These are phyloP conservation scores for Stomatorhinus walkeri DNA, from an alignment of 2,797 vertebrate species.

Conservation along the genomic window DNA sequence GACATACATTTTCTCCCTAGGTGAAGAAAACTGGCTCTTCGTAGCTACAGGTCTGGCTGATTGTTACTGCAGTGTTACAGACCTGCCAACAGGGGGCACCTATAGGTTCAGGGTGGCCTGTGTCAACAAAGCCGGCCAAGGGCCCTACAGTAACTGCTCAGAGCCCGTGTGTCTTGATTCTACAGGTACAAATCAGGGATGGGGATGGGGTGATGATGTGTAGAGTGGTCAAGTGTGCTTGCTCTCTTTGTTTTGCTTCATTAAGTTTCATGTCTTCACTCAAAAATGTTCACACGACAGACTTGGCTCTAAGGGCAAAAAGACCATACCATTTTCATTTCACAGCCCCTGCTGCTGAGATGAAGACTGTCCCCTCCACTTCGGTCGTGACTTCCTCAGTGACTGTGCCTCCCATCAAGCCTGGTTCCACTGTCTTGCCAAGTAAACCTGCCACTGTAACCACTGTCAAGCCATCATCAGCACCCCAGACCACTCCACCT, in stretches of 20 bases:
- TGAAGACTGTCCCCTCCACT: constrained; percentile 49
- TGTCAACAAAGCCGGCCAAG: constrained; percentile 89
- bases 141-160: constrained; percentile 84
- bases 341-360: constrained; percentile 53
- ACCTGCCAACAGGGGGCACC: constrained; percentile 62
- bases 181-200: constrained; percentile 52
- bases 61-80: constrained; percentile 88
- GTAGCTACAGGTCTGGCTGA: constrained; percentile 77
- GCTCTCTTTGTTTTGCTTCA: constrained; percentile 23
- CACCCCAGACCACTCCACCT: constrained; percentile 33
- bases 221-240: not conserved
- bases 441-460: constrained; percentile 28
- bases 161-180: constrained; percentile 65
- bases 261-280: constrained; percentile 6
- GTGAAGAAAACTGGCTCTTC: constrained; percentile 79
- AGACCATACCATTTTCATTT: constrained; percentile 14
- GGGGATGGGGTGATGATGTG: not conserved
- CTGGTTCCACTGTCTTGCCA: constrained; percentile 33
- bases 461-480: constrained; percentile 36
- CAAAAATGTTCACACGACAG: constrained; percentile 1
- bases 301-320: not conserved
- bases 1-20: constrained; percentile 46
- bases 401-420: constrained; percentile 55
- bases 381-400: constrained; percentile 67
- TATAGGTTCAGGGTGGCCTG: constrained; percentile 91